A percentile compares a stretch with the other conserved stretches of the same genome.
These are phyloP conservation scores for Plutella xylostella DNA, from an alignment of 2,888 invertebrate genomes.

Conservation along the genomic window DNA sequence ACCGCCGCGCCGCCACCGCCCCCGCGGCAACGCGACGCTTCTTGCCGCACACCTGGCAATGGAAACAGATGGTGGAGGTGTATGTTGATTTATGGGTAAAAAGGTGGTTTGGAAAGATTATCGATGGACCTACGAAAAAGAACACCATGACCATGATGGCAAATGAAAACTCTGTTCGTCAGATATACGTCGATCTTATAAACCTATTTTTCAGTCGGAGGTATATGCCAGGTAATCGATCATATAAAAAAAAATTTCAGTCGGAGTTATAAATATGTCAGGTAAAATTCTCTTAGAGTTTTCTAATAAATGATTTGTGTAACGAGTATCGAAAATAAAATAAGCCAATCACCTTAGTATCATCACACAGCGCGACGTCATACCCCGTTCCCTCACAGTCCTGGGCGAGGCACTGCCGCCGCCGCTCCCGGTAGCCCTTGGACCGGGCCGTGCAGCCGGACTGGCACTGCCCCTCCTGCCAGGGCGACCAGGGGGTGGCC, in stretches of 20 bases:
- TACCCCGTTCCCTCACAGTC: slow-evolving; percentile 73
- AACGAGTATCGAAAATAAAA: neutral
- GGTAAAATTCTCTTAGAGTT: no score
- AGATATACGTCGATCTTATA: no score
- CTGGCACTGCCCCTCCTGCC: slow-evolving; percentile 71
- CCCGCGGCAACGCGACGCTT: slow-evolving; percentile 61
- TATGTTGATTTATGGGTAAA: no score
- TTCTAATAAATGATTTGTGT: no score
- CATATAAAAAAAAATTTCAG: no score
- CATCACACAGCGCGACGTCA: slow-evolving; percentile 76
- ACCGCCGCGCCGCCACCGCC: slow-evolving; percentile 74
- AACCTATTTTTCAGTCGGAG: no score
- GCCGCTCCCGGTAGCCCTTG: slow-evolving; percentile 69
- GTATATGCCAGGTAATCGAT: no score
- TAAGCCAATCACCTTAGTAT: slow-evolving; percentile 59
- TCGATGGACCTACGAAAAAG: neutral
- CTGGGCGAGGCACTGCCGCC: slow-evolving; percentile 68
- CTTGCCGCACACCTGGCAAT: slow-evolving; percentile 52
- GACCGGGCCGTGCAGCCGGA: slow-evolving; percentile 76
- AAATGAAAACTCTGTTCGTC: neutral
- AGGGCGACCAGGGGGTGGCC: slow-evolving; percentile 71
- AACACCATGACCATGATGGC: neutral
- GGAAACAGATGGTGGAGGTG: neutral
- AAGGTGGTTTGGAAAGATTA: no score
- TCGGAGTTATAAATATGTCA: no score